Conservation (phyloP, 2,113 vertebrate genomes). For the Antechinus stuartii region DNA sequence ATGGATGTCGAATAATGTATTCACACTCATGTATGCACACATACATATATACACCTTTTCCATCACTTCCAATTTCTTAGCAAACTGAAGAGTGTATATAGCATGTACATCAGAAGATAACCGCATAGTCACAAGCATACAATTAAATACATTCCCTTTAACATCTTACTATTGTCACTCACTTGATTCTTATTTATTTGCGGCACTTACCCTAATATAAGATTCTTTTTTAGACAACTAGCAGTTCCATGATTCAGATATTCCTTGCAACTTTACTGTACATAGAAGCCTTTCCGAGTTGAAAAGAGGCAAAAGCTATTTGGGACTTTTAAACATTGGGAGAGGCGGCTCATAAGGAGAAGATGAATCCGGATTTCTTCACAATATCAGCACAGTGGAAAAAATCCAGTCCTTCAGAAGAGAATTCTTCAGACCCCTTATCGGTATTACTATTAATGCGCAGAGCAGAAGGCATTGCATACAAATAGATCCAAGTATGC, state of each 20-base stretch:
- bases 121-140: neutral
- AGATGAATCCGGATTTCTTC: slow-evolving; percentile 71
- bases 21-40: neutral
- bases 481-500: slow-evolving; percentile 88
- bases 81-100: slow-evolving; percentile 52
- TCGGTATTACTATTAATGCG: slow-evolving; percentile 85
- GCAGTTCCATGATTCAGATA: slow-evolving; percentile 81
- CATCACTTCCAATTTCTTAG: slow-evolving; percentile 58
- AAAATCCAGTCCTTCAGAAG: slow-evolving; percentile 84
- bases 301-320: slow-evolving; percentile 56
- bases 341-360: neutral
- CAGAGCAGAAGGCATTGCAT: slow-evolving; percentile 86
- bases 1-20: neutral
- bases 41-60: neutral
- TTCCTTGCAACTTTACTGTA: slow-evolving; percentile 90
- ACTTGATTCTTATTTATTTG: neutral
- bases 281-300: slow-evolving; percentile 68
- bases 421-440: slow-evolving; percentile 85
- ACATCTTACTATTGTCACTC: neutral
- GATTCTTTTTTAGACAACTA: slow-evolving; percentile 80
- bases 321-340: slow-evolving; percentile 64
- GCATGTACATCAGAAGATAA: slow-evolving; percentile 10
- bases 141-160: neutral
- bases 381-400: slow-evolving; percentile 78
- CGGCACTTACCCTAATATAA: slow-evolving; percentile 80